These are phyloP conservation scores for Stegophylla sp. DNA, from an alignment of 2,888 invertebrate species.

Conservation along the genomic window DNA sequence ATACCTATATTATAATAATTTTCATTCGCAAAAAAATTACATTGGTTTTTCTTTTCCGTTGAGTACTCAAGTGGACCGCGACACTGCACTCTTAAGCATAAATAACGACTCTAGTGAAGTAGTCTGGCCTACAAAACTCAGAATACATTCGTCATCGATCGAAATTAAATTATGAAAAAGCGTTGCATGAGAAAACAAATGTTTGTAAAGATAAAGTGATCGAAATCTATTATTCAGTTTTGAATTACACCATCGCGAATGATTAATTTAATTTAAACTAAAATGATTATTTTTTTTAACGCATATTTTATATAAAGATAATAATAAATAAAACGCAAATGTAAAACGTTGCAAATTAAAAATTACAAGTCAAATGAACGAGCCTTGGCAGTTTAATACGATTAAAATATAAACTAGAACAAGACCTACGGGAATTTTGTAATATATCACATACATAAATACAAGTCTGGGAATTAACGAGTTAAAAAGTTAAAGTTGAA, in stretches of 20 bases:
- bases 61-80: neutral
- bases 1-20: neutral
- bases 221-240: neutral
- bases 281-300: neutral
- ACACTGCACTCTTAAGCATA: neutral
- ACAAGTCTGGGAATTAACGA: no score
- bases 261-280: neutral
- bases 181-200: neutral
- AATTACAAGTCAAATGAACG: neutral
- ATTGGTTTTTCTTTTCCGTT: neutral
- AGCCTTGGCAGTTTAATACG: neutral
- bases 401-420: neutral
- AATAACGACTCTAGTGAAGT: neutral
- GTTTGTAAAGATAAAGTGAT: neutral
- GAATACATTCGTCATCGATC: neutral
- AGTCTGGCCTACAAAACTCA: neutral
- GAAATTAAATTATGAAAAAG: neutral
- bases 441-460: neutral
- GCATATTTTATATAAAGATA: neutral
- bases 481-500: no score
- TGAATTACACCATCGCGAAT: neutral
- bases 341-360: neutral
- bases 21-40: neutral
- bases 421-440: neutral
- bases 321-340: neutral